Base-by-base conservation (phyloP, 2,888 invertebrate species). In the Toxonevra muliebris region DNA sequence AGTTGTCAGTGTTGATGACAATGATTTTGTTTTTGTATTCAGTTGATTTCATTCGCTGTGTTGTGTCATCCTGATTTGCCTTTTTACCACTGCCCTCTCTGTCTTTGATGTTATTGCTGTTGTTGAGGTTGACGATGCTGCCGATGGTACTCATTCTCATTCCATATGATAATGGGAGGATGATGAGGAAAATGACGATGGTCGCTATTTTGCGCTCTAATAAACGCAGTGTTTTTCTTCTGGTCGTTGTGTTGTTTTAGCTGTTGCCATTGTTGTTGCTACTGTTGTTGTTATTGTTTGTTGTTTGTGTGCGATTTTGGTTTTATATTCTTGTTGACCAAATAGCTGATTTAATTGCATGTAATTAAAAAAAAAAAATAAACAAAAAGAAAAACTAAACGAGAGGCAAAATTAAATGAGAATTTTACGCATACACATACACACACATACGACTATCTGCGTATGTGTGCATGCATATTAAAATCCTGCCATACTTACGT, bases 401-500 rank as follows among this genome's bases (percentile, higher is more conserved):
- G 11, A 48, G 15, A 48, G 48, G 5, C 48, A 48, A 48, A 48
- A 48, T 48, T 48, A 48, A 48, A 48, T 48, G 48, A 48, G 48
- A 13, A 48, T 48, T 15, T 48, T 15, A 5, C 48, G 30, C 30
- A 30, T 30, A 30, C 7, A 30, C 30, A 30, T 30, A 30, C 30
- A 30, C 7, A 2, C 30, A 30, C 30, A 30, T 30, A 30, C 30
- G n/a, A 30, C 30, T 30, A 30, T 30, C 30, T 30, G 30, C 7
- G 30, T 30, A 30, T 30, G 30, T 30, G 30, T 30, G 30, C 30
- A 30, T 30, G 30, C 7, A 30, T 30, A 30, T 30, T 30, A 30
- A 30, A 30, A 30, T 4, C 7, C 30, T 7, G 7, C 2, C 30
- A 30, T 30, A 30, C 30, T 30, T 30, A 30, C 30, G 30, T 30